Conservation (phyloP, 2,113 vertebrate genomes). For the Odontesthes bonariensis region DNA sequence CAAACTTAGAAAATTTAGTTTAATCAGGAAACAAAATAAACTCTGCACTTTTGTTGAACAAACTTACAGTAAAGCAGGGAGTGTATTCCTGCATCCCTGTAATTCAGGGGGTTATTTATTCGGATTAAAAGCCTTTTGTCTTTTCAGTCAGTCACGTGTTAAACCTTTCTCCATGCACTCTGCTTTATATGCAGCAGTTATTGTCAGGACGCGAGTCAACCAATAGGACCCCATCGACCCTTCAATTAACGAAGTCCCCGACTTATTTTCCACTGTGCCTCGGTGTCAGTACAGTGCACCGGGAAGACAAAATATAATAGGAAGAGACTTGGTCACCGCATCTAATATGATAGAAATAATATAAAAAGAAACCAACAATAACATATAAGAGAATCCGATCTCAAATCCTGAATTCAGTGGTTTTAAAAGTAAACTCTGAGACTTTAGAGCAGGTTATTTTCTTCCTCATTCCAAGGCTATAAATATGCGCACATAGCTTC, state of each 20-base stretch:
- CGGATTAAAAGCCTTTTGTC: not conserved
- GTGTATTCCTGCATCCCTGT: not conserved
- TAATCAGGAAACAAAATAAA: not conserved
- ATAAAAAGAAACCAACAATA: not conserved
- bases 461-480: not conserved
- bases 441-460: constrained; percentile 1
- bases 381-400: not conserved
- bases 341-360: not conserved
- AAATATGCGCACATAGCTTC: constrained; percentile 32
- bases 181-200: constrained; percentile 55
- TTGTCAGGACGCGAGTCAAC: constrained; percentile 42
- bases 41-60: not conserved
- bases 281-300: constrained; percentile 5
- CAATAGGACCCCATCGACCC: constrained; percentile 55
- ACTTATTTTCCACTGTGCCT: constrained; percentile 1
- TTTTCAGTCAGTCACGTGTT: constrained; percentile 57
- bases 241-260: constrained; percentile 51
- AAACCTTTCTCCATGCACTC: not conserved
- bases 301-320: not conserved
- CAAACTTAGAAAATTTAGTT: constrained; percentile 1
- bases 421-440: constrained; percentile 1
- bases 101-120: constrained; percentile 22
- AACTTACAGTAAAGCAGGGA: not conserved
- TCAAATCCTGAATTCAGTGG: not conserved
- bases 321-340: not conserved